phyloP scores from a whole-genome alignment of 2,113 vertebrate species.

The Poeciliopsis occidentalis region DNA sequence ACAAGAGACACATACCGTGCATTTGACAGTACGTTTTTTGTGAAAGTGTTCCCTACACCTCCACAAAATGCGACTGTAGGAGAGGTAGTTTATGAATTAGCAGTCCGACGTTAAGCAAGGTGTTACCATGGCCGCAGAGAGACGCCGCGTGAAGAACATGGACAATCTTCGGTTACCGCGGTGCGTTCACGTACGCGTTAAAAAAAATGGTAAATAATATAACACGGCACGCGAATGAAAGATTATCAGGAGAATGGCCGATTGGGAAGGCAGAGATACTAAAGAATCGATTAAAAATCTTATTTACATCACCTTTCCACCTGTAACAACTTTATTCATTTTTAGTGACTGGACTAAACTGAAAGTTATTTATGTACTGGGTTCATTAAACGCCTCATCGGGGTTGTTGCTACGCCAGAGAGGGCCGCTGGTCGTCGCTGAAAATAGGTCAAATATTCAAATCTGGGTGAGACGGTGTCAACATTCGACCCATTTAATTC shows the following conservation, averaged over 20 bases:
- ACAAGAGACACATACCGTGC: not conserved
- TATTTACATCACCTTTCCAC: not conserved
- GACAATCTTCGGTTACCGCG: constrained; percentile 6
- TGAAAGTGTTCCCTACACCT: constrained; percentile 43
- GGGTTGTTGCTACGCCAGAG: not conserved
- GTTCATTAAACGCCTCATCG: not conserved
- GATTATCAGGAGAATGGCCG: not conserved
- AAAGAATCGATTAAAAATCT: not conserved
- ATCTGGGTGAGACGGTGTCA: not conserved
- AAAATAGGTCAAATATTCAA: constrained; percentile 2
- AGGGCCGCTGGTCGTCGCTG: constrained; percentile 34
- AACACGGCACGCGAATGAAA: rapidly evolving
- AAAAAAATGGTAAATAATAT: constrained; percentile 1
- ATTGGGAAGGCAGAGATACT: not conserved
- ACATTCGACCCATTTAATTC: too few relatives aligned
- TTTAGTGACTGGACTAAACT: too few relatives aligned
- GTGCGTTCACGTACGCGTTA: constrained; percentile 29
- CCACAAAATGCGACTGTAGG: constrained; percentile 38
- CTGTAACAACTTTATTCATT: too few relatives aligned
- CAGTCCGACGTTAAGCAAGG: constrained; percentile 22
- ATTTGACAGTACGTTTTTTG: not conserved
- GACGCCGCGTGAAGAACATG: constrained; percentile 71
- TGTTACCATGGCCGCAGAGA: constrained; percentile 83
- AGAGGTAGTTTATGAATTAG: constrained; percentile 2
- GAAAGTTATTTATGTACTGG: not conserved